Evolutionary conservation across 2,113 vertebrate species (phyloP).

Genomic region (Chionodraco myersi): DNA sequence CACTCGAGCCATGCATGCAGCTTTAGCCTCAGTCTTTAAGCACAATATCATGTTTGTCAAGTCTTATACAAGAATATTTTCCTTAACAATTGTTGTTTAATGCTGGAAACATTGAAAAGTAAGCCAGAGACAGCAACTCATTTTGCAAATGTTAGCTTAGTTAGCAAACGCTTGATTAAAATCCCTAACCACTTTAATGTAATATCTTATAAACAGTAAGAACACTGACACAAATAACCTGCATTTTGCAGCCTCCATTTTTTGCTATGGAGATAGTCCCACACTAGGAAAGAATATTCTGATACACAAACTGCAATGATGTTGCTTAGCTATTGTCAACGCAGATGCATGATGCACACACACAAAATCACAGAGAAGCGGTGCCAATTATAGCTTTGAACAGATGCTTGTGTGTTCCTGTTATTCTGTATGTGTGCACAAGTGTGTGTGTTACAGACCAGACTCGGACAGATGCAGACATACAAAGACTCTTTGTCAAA

Average conservation of each 20-base stretch:
- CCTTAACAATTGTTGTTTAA: too few species aligned
- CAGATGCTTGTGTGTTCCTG: conserved; percentile 19
- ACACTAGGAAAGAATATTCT: conserved; percentile 10
- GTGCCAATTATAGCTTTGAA: conserved; percentile 51
- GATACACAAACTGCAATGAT: conserved; percentile 2
- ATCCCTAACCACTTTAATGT: background rate
- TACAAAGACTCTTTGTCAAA: conserved; percentile 52
- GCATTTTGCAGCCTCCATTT: conserved; percentile 20
- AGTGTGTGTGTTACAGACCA: background rate
- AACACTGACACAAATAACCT: conserved; percentile 17
- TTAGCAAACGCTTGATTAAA: background rate
- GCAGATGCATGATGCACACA: background rate
- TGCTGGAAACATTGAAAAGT: background rate
- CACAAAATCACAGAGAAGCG: conserved; percentile 5
- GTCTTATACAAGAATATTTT: background rate
- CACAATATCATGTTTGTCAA: background rate
- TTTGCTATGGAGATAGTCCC: conserved; percentile 43
- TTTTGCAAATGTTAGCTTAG: background rate
- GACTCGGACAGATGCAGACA: background rate
- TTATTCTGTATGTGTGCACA: conserved; percentile 5
- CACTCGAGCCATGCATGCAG: background rate
- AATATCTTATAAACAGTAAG: background rate
- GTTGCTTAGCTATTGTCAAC: conserved; percentile 13
- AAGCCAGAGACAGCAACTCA: background rate
- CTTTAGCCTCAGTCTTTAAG: background rate